Conservation (phyloP, 2,113 vertebrate species). For the Podarcis raffonei region DNA sequence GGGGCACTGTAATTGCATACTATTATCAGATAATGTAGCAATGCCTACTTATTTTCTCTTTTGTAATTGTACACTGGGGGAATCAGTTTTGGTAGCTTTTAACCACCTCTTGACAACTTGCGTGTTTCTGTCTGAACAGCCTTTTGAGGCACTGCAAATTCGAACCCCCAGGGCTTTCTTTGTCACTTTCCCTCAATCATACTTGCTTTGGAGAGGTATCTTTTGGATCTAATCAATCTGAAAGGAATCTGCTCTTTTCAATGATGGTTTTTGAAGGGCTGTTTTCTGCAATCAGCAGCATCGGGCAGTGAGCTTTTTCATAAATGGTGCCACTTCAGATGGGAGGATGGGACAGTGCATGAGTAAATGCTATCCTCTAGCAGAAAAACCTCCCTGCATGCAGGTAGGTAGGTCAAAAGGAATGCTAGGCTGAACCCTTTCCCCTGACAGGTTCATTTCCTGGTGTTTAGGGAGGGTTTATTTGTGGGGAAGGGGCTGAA, state of each 20-base stretch:
- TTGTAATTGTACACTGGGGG: conserved; percentile 17
- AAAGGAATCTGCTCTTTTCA: neutral
- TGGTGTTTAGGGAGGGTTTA: neutral
- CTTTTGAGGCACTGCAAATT: neutral
- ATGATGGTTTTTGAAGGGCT: neutral
- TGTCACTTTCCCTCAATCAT: neutral
- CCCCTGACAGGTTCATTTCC: neutral
- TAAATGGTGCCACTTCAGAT: neutral
- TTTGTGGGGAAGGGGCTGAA: neutral
- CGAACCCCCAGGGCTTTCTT: neutral
- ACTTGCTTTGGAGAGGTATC: conserved; percentile 5
- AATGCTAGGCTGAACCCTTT: neutral
- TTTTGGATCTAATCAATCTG: neutral
- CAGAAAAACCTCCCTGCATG: neutral
- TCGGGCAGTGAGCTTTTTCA: neutral
- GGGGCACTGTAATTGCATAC: conserved; percentile 9
- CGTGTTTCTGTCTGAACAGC: conserved; percentile 11
- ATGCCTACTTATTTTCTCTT: conserved; percentile 8
- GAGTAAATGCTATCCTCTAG: neutral
- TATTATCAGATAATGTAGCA: conserved; percentile 2
- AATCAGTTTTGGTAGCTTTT: neutral
- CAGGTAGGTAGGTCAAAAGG: neutral
- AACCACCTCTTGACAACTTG: neutral
- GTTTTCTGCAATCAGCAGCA: neutral
- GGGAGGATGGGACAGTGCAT: too few species aligned